A percentile compares a stretch with the other conserved stretches of the same genome.
Conservation (phyloP, 2,113 vertebrate species). For the Neogale vison region DNA sequence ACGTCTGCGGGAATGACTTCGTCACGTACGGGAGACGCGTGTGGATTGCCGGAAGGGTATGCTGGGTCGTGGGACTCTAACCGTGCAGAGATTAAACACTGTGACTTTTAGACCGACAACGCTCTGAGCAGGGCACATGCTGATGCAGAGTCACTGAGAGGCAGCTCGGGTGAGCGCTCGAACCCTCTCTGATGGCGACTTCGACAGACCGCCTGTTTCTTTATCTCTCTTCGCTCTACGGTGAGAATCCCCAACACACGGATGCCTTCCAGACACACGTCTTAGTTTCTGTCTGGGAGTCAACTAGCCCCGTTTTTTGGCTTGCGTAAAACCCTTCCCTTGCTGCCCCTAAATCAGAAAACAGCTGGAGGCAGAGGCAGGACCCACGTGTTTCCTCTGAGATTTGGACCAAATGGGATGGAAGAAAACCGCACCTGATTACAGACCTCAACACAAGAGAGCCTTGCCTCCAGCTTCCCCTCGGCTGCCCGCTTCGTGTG, state of each 20-base stretch:
- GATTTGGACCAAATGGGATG: too few relatives aligned
- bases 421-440: accelerated
- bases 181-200: accelerated
- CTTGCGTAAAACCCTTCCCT: neutral
- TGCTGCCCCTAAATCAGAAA: neutral
- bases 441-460: neutral
- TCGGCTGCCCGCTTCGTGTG: accelerated
- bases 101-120: neutral
- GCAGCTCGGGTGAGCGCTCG: accelerated
- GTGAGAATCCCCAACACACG: too few relatives aligned
- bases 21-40: accelerated
- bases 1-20: accelerated
- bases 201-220: accelerated
- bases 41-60: accelerated
- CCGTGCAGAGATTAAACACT: accelerated
- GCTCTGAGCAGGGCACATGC: too few relatives aligned
- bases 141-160: accelerated
- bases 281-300: too few relatives aligned
- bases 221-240: neutral
- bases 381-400: accelerated
- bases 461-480: neutral
- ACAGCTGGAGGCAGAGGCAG: neutral
- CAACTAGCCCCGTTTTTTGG: accelerated
- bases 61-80: accelerated
- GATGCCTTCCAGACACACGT: neutral